These are phyloP conservation scores for Vicugna pacos DNA, from an alignment of 2,113 vertebrate species.

Conservation along the genomic window DNA sequence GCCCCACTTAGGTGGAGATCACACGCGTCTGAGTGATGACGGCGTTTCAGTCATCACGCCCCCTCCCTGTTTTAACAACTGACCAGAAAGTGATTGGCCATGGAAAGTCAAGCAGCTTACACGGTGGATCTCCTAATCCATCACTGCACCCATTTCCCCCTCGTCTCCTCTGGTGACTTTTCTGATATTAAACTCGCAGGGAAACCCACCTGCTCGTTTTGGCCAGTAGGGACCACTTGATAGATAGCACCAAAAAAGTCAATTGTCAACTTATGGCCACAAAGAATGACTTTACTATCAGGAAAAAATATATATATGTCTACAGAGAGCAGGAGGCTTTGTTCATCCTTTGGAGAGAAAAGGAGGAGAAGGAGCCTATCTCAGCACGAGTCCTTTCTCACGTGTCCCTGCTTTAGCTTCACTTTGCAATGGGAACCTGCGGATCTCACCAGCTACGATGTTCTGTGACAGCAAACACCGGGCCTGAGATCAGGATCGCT, in stretches of 20 bases:
- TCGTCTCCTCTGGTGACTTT: background rate
- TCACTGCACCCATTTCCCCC: background rate
- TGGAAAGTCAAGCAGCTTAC: background rate
- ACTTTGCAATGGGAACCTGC: background rate
- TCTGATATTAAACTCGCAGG: background rate
- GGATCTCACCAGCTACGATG: background rate
- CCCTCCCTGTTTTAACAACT: background rate
- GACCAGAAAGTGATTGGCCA: too few species aligned
- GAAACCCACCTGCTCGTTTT: slow-evolving; percentile 36
- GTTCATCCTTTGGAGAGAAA: background rate
- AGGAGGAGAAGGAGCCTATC: background rate
- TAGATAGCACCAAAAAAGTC: background rate
- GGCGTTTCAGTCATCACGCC: background rate
- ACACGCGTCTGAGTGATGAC: rapidly evolving
- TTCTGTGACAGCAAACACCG: background rate
- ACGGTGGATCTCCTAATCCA: background rate
- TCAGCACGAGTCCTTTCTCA: background rate
- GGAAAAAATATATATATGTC: background rate
- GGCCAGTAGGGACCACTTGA: background rate
- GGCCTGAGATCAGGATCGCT: background rate
- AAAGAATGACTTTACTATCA: background rate
- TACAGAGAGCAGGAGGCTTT: background rate
- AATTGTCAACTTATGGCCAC: background rate
- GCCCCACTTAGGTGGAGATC: background rate
- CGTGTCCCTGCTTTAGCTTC: background rate